A percentile compares a stretch with the other conserved stretches of the same genome.
Evolutionary conservation across 2,113 vertebrate species (phyloP).

Genomic region (Indicator indicator): DNA sequence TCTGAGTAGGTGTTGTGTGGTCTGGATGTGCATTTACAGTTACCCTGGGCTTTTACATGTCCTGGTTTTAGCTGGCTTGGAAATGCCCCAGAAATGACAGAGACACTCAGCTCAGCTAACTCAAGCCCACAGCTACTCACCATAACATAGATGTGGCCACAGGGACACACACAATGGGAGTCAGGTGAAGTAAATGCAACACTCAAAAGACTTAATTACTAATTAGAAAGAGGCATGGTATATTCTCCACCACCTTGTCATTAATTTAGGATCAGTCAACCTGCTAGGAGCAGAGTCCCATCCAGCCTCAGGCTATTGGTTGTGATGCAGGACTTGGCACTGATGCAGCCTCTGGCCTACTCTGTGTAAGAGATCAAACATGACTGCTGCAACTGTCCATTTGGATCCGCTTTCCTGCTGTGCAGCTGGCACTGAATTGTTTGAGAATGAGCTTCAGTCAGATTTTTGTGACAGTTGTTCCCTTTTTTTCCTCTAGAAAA

Average conservation of each 20-base stretch:
- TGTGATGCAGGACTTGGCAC: background rate
- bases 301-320: background rate
- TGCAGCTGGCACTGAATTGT: constrained; percentile 47
- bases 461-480: constrained; percentile 49
- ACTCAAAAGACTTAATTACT: background rate
- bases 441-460: constrained; percentile 26
- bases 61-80: constrained; percentile 6
- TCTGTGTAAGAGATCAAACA: constrained; percentile 33
- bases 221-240: background rate
- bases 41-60: background rate
- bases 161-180: background rate
- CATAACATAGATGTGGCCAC: background rate
- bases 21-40: constrained; percentile 9
- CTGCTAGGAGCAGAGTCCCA: background rate
- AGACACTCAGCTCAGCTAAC: background rate
- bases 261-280: background rate
- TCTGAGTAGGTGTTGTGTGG: background rate
- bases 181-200: background rate
- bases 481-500: background rate
- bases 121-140: background rate
- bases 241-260: background rate
- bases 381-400: constrained; percentile 22
- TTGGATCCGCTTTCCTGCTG: constrained; percentile 19
- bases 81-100: constrained; percentile 36
- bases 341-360: constrained; percentile 23